Percentiles rank a stretch among this genome's conserved stretches.
phyloP scores from a whole-genome alignment of 2,888 invertebrate genomes.

The Leptopilina syphax region DNA sequence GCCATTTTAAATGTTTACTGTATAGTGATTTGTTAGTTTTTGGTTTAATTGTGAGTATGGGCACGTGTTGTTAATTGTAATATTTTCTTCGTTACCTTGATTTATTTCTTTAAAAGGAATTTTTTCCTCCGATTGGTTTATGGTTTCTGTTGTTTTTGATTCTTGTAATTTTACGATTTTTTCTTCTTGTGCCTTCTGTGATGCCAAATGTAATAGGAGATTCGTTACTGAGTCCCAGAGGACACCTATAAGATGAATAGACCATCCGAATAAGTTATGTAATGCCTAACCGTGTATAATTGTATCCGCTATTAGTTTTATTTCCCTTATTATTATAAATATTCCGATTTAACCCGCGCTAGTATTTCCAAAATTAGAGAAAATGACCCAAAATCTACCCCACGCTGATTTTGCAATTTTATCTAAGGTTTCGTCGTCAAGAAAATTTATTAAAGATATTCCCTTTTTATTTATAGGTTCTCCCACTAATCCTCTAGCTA shows the following conservation, averaged over 20 bases:
- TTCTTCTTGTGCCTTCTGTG: too few species aligned
- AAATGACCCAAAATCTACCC: not conserved
- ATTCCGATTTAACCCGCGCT: not conserved
- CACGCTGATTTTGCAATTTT: not conserved
- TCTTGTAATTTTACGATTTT: too few species aligned
- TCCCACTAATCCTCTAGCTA: not conserved
- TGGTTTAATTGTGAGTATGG: too few species aligned
- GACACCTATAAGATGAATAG: slow-evolving; percentile 10
- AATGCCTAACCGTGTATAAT: not conserved
- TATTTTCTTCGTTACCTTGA: too few species aligned
- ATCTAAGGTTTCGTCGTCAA: not conserved
- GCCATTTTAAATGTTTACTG: too few species aligned
- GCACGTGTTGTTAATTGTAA: too few species aligned
- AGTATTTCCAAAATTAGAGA: not conserved
- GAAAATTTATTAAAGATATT: not conserved
- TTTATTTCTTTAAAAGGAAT: too few species aligned
- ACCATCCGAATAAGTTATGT: not conserved
- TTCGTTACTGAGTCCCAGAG: slow-evolving; percentile 7
- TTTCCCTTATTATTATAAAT: not conserved
- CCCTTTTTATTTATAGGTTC: not conserved
- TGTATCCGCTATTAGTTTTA: not conserved
- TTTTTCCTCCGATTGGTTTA: too few species aligned
- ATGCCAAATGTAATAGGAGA: not conserved
- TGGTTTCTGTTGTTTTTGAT: too few species aligned
- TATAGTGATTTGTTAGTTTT: too few species aligned